Percentiles rank a stretch among this genome's conserved stretches.
phyloP scores from a whole-genome alignment of 92 coral and sea anemone species.

The Palythoa grandis region DNA sequence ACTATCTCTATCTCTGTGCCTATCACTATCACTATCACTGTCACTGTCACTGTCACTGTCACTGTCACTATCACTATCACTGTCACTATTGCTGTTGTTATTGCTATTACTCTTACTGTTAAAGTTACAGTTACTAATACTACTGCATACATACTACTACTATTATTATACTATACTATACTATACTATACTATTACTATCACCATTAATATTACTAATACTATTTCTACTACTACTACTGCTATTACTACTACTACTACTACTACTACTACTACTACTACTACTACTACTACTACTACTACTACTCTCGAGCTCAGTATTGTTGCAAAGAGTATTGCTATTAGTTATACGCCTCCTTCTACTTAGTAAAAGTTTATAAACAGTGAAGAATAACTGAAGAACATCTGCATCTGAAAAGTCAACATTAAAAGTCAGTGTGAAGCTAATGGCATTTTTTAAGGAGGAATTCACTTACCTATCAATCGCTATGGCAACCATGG shows the following conservation, averaged over 20 bases:
- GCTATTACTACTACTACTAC: background rate
- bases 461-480: slow-evolving; percentile 69
- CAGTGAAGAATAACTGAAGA: too few relatives aligned
- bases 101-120: background rate
- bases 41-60: background rate
- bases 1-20: too few relatives aligned
- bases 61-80: background rate
- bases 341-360: background rate
- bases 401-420: too few relatives aligned
- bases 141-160: background rate
- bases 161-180: background rate
- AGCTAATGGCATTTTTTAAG: background rate
- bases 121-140: too few relatives aligned
- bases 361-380: too few relatives aligned
- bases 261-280: background rate
- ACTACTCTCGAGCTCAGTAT: background rate
- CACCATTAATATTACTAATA: too few relatives aligned
- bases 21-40: background rate
- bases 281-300: background rate
- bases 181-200: background rate
- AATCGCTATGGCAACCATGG: slow-evolving; percentile 85
- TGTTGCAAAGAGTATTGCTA: background rate
- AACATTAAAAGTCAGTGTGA: too few relatives aligned
- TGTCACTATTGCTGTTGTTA: background rate
- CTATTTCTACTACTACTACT: background rate